Conservation (phyloP, 37 sponge, comb jelly and placozoan species). For the Crambe crambe region DNA sequence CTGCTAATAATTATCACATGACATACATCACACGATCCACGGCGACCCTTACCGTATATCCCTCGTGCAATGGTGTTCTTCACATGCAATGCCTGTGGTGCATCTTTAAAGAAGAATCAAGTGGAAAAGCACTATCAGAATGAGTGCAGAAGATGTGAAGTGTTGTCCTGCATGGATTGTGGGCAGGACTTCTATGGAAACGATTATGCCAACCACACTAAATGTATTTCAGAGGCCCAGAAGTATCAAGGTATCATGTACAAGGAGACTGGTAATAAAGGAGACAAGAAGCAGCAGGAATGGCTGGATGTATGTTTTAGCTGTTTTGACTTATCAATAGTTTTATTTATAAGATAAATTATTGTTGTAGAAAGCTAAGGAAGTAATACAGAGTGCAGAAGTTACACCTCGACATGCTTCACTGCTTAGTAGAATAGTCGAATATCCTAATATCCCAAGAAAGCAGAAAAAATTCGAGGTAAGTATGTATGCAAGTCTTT, state of each 20-base stretch:
- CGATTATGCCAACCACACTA: constrained; percentile 82
- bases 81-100: constrained; percentile 96
- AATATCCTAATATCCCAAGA: constrained; percentile 94
- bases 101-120: constrained; percentile 91
- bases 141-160: constrained; percentile 69
- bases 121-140: constrained; percentile 92
- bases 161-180: constrained; percentile 98
- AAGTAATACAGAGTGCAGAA: constrained; percentile 33
- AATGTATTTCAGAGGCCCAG: constrained; percentile 94
- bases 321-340: no score
- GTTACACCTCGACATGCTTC: constrained; percentile 53
- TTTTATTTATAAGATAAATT: background rate
- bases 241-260: constrained; percentile 95
- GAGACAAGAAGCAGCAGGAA: constrained; percentile 88
- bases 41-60: no score
- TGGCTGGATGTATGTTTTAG: constrained; percentile 83
- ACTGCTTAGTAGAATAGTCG: constrained; percentile 71
- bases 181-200: constrained; percentile 91
- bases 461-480: constrained; percentile 94
- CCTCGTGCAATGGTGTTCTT: constrained; percentile 95
- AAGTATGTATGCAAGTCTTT: constrained; percentile 1
- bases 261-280: constrained; percentile 69
- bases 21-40: no score
- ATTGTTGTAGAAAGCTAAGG: constrained; percentile 51
- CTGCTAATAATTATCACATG: no score